Percentiles rank a stretch among this genome's conserved stretches.
These are phyloP conservation scores for Tigriopus japonicus DNA, from an alignment of 1,140 invertebrate genomes.

Conservation along the genomic window DNA sequence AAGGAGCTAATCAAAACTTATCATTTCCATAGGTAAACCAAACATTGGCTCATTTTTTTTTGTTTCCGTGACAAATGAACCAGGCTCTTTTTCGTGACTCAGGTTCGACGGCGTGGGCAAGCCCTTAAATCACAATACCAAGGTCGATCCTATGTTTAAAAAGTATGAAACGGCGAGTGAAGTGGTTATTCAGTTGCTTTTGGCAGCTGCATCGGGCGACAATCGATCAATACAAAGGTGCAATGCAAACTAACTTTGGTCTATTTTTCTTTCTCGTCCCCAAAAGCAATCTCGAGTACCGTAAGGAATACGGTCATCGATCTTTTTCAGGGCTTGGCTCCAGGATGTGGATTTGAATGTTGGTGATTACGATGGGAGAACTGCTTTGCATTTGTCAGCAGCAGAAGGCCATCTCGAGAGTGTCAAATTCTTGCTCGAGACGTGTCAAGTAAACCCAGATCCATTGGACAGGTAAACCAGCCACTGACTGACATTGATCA, in stretches of 20 bases:
- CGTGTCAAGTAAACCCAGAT: background rate
- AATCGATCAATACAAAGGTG: background rate
- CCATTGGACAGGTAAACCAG: background rate
- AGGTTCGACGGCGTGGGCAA: background rate
- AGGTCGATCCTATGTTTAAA: background rate
- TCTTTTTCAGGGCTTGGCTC: slow-evolving; percentile 3
- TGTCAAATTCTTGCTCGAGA: slow-evolving; percentile 44
- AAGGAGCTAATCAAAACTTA: slow-evolving; percentile 71
- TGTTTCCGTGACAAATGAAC: background rate
- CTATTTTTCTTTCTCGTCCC: background rate
- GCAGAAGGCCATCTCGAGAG: slow-evolving; percentile 74
- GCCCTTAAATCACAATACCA: background rate
- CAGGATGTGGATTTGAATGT: slow-evolving; percentile 43
- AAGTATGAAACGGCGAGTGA: background rate
- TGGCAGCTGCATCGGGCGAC: background rate
- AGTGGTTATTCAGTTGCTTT: background rate
- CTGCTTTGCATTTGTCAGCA: slow-evolving; percentile 72
- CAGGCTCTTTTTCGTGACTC: background rate
- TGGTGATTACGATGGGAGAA: slow-evolving; percentile 77
- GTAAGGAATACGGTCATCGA: no score
- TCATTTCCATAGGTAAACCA: slow-evolving; percentile 72
- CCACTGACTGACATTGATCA: no score
- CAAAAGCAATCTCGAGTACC: background rate
- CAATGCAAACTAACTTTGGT: background rate
- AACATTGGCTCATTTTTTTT: slow-evolving; percentile 27